These are phyloP conservation scores for Habrosyne pyritoides DNA, from an alignment of 2,888 invertebrate genomes.

Conservation along the genomic window DNA sequence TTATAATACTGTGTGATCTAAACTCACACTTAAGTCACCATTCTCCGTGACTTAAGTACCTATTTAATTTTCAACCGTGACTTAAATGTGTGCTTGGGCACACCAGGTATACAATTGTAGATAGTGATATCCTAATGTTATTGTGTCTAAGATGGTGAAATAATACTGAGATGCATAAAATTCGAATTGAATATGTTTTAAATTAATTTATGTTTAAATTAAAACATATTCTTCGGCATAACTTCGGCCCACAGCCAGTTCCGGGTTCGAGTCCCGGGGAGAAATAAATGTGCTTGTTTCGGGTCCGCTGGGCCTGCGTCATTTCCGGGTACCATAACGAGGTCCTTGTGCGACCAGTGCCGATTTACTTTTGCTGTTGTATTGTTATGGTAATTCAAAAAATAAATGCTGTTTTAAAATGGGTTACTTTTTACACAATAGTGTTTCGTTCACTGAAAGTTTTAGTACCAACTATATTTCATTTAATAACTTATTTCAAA, in stretches of 20 bases:
- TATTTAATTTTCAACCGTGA: too few species aligned
- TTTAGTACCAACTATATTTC: background rate
- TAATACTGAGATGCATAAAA: background rate
- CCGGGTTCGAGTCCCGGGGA: constrained; percentile 11
- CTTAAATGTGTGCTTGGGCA: too few species aligned
- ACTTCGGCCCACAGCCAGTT: background rate
- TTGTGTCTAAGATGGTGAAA: too few species aligned
- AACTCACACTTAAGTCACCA: too few species aligned
- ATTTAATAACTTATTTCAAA: too few species aligned
- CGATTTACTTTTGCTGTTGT: constrained; percentile 30
- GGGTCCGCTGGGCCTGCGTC: constrained; percentile 3
- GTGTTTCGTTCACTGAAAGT: background rate
- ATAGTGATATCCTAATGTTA: too few species aligned
- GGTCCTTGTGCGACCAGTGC: constrained; percentile 28
- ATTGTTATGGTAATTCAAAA: constrained; percentile 21
- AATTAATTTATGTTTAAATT: background rate
- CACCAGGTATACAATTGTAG: too few species aligned
- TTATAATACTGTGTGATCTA: too few species aligned
- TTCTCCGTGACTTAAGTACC: too few species aligned
- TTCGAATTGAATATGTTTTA: background rate
- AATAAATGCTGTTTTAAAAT: constrained; percentile 1
- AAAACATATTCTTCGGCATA: too few species aligned
- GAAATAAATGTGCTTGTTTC: constrained; percentile 13
- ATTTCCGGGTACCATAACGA: constrained; percentile 26
- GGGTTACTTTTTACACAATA: background rate